Evolutionary conservation across 2,113 vertebrate species (phyloP).

Genomic region (Pleuronectes platessa): DNA sequence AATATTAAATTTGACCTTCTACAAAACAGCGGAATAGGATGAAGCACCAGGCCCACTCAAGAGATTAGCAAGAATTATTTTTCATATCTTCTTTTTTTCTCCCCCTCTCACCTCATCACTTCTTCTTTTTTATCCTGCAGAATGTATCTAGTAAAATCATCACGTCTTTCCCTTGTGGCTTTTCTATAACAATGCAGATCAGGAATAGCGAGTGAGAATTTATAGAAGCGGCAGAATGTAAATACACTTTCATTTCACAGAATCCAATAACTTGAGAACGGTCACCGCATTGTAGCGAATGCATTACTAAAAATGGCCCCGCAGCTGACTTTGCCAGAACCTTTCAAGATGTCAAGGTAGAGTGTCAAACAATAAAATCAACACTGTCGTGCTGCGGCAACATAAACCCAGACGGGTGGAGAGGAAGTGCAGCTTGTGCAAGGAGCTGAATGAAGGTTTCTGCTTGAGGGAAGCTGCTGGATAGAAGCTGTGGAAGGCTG

Average conservation of each 20-base stretch:
- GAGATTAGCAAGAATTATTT: background rate
- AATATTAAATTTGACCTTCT: slow-evolving; percentile 74
- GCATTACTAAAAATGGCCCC: background rate
- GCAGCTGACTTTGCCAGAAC: background rate
- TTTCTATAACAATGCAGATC: background rate
- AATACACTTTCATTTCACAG: background rate
- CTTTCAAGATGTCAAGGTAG: background rate
- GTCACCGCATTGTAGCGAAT: background rate
- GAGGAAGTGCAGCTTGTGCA: slow-evolving; percentile 4
- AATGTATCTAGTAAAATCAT: slow-evolving; percentile 12
- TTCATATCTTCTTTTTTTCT: background rate
- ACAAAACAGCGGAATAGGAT: slow-evolving; percentile 36
- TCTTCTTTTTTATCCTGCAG: background rate
- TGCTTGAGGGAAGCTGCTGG: slow-evolving; percentile 15
- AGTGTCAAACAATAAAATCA: slow-evolving; percentile 32
- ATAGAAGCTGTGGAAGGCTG: background rate
- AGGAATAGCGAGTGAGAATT: background rate
- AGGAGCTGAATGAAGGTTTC: slow-evolving; percentile 12
- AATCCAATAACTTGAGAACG: background rate
- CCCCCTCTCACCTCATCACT: background rate
- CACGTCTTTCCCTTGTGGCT: background rate
- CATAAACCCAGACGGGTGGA: background rate
- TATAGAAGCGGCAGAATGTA: background rate
- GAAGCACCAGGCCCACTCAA: slow-evolving; percentile 18
- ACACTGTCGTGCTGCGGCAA: background rate